Evolutionary conservation across 2,113 vertebrate species (phyloP).

Genomic region (Speoplatyrhinus poulsoni): DNA sequence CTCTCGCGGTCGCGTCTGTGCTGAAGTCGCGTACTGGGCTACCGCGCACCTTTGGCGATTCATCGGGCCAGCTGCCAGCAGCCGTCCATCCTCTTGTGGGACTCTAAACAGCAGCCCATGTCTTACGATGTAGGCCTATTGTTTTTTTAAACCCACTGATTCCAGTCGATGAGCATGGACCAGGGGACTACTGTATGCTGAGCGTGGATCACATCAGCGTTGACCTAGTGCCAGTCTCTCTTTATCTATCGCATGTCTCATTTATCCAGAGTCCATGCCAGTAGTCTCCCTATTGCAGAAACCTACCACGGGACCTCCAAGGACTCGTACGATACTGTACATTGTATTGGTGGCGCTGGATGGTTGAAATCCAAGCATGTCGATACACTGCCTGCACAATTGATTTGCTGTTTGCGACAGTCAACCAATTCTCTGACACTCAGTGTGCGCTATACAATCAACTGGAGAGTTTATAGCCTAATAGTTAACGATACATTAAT

Average conservation of each 20-base stretch:
- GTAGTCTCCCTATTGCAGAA: constrained; percentile 33
- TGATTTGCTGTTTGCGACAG: too few species aligned
- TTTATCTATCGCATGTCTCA: constrained; percentile 54
- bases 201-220: background rate
- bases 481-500: too few species aligned
- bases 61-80: background rate
- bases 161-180: constrained; percentile 14
- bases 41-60: background rate
- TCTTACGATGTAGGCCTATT: constrained; percentile 1
- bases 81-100: background rate
- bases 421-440: too few species aligned
- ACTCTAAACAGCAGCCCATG: background rate
- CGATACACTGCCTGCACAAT: too few species aligned
- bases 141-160: background rate
- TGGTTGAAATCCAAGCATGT: too few species aligned
- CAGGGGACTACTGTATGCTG: background rate
- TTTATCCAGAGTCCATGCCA: constrained; percentile 44
- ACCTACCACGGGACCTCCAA: constrained; percentile 12
- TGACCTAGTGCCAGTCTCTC: constrained; percentile 57
- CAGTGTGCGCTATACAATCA: too few species aligned
- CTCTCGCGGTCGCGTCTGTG: constrained; percentile 33
- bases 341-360: too few species aligned
- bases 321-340: too few species aligned
- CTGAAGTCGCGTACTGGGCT: constrained; percentile 1
- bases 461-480: too few species aligned